Evolutionary conservation across 1,140 invertebrate genomes (phyloP).

Genomic region (Protaetia brevitarsis): DNA sequence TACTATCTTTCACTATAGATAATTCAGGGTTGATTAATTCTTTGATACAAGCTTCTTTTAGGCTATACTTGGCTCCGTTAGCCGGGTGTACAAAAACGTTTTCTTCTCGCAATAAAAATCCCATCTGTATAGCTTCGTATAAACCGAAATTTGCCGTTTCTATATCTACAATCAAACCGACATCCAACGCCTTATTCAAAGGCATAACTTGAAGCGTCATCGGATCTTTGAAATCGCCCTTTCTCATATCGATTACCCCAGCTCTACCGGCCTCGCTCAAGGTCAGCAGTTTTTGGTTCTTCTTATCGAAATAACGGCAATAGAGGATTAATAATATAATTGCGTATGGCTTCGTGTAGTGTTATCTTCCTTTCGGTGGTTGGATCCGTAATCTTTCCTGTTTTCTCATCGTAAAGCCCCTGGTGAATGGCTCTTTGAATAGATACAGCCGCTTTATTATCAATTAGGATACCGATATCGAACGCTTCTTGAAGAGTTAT

Average conservation of each 20-base stretch:
- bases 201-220: slow-evolving; percentile 63
- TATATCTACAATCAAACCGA: slow-evolving; percentile 80
- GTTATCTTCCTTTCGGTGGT: slow-evolving; percentile 72
- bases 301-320: slow-evolving; percentile 77
- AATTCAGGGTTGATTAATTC: slow-evolving; percentile 78
- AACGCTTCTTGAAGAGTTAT: slow-evolving; percentile 78
- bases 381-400: slow-evolving; percentile 79
- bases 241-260: slow-evolving; percentile 78
- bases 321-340: slow-evolving; percentile 73
- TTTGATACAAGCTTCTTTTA: slow-evolving; percentile 74
- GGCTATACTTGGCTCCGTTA: slow-evolving; percentile 70
- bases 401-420: slow-evolving; percentile 76
- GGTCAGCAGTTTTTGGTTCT: slow-evolving; percentile 64
- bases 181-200: slow-evolving; percentile 68
- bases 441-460: slow-evolving; percentile 78
- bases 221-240: slow-evolving; percentile 74
- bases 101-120: slow-evolving; percentile 71
- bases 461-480: slow-evolving; percentile 73
- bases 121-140: slow-evolving; percentile 79
- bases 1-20: slow-evolving; percentile 74
- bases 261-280: slow-evolving; percentile 75
- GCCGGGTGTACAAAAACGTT: slow-evolving; percentile 79
- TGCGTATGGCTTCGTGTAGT: slow-evolving; percentile 78
- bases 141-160: slow-evolving; percentile 77
- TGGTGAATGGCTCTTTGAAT: slow-evolving; percentile 83